These are phyloP conservation scores for Eulemur rufifrons DNA, from an alignment of 2,113 vertebrate genomes.

Conservation along the genomic window DNA sequence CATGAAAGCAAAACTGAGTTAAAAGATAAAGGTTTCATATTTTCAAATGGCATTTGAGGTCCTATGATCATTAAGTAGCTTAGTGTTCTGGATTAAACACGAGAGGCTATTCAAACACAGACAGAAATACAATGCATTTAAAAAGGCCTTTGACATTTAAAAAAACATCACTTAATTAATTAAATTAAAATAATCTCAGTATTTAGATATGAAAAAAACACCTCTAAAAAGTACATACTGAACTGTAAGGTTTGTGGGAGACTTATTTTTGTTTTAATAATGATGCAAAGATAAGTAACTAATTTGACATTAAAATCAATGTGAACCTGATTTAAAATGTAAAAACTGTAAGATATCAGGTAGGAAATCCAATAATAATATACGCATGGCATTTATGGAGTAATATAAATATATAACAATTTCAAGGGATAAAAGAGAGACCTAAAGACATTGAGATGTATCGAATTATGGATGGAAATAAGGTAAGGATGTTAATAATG, in stretches of 20 bases:
- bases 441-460: neutral
- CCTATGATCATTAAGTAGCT: neutral
- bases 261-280: slow-evolving; percentile 24
- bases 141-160: neutral
- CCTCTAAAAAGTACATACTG: neutral
- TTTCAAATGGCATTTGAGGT: slow-evolving; percentile 49
- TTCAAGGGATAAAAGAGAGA: neutral
- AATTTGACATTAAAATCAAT: slow-evolving; percentile 19
- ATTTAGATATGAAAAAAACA: neutral
- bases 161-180: neutral
- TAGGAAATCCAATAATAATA: neutral
- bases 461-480: neutral
- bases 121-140: neutral
- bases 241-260: neutral
- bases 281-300: neutral
- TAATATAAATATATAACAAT: neutral
- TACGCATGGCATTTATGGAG: neutral
- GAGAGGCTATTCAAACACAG: neutral
- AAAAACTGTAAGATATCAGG: neutral
- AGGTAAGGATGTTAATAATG: neutral
- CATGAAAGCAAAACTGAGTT: slow-evolving; percentile 58
- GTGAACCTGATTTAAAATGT: neutral
- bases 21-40: slow-evolving; percentile 59
- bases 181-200: slow-evolving; percentile 27
- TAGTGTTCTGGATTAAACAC: slow-evolving; percentile 3